Percentiles rank a stretch among this genome's conserved stretches.
Evolutionary conservation across 2,888 invertebrate genomes (phyloP).

Genomic region (Meganola albula): DNA sequence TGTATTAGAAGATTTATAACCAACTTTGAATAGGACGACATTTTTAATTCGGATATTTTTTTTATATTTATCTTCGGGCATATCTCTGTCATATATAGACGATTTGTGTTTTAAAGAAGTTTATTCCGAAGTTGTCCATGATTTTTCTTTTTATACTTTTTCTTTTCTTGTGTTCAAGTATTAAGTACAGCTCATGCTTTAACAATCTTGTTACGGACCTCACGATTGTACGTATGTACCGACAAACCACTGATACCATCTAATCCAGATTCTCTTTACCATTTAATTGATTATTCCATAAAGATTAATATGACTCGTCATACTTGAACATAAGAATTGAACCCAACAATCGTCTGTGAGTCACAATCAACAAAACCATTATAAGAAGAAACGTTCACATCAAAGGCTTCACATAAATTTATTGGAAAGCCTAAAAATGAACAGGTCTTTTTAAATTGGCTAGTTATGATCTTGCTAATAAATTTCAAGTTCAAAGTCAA

Average conservation of each 20-base stretch:
- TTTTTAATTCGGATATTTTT: too few relatives aligned
- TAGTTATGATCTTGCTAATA: conserved; percentile 39
- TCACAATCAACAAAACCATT: conserved; percentile 42
- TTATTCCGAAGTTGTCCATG: too few relatives aligned
- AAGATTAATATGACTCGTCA: conserved; percentile 70
- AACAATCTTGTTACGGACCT: conserved; percentile 56
- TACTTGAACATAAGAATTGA: conserved; percentile 57
- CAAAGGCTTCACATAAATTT: conserved; percentile 7
- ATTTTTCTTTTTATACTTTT: too few relatives aligned
- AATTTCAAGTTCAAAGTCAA: conserved; percentile 50
- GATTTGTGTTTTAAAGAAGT: too few relatives aligned
- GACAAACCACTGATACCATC: conserved; percentile 67
- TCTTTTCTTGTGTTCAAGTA: too few relatives aligned
- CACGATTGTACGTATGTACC: conserved; percentile 66
- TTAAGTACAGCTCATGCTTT: conserved; percentile 35
- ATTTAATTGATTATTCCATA: conserved; percentile 74
- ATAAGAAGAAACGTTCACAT: conserved; percentile 26
- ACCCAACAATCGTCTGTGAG: conserved; percentile 50
- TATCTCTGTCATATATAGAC: too few relatives aligned
- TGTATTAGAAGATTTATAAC: too few relatives aligned
- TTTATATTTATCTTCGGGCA: too few relatives aligned
- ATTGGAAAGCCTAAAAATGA: conserved; percentile 7
- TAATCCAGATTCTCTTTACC: conserved; percentile 70
- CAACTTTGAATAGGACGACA: too few relatives aligned
- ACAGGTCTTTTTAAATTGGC: conserved; percentile 31